Evolutionary conservation across 2,888 invertebrate species (phyloP), one percentile per base, ranked within the genome.

Genomic region (Candidula unifasciata): DNA sequence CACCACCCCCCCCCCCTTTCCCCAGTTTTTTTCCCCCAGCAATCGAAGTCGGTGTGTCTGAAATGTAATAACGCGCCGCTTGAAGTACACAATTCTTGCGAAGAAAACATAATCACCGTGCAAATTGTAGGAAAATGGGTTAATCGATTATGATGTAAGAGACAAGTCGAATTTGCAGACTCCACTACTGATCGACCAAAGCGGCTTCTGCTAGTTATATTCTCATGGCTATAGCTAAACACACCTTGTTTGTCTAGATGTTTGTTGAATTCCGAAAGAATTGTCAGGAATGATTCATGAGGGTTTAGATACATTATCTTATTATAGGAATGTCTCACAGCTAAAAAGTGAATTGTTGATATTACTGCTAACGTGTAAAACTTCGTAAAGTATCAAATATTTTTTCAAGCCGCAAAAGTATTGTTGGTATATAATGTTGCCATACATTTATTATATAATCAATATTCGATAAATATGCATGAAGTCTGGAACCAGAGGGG

Each of bases 61-160:
- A 18, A 74, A 30, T 30, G 13, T 74, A 54, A 54, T 10, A 54
- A 54, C 74, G 30, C 16, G 54, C 21, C 54, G 27, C 54, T 16
- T 27, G 3, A 52, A 30, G 54, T 21, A 30, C 44, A 74, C 18
- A 74, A 30, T 21, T 10, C 3, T 6, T 27, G 3, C 16, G 27
- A 33, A 74, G 33, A 18, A 57, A 54, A 74, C 52, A 74, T 71
- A 71, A 37, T 71, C 16, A 44, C 54, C 18, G 16, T 54, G 27
- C 3, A 54, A 74, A 33, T 54, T 30, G 54, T 74, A 74, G 52
- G 27, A 54, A 74, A 54, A 54, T 74, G 74, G 30, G 13, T 13
- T 21, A 74, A 74, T 74, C 74, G 74, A 74, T 74, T 54, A 74
- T 74, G 74, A 54, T 74, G 74, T 74, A 54, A 74, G 73, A 74